Evolutionary conservation across 1,140 invertebrate species (phyloP), one percentile per base, ranked within the genome.

Genomic region (Bombus consobrinus): DNA sequence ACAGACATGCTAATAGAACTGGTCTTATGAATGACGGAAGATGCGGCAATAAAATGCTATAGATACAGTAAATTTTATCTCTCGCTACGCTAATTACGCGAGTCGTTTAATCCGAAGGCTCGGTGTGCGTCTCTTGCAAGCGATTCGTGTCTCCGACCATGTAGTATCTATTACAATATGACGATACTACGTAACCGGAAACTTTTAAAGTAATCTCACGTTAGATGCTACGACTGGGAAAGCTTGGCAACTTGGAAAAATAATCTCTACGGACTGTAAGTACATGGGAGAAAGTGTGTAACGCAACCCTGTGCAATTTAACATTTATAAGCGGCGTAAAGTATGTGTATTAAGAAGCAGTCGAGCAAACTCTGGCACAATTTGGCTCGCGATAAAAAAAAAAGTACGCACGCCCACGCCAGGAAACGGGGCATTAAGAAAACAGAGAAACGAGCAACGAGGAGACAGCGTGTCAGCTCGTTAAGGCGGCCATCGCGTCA

Each of bases 391-490:
- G 18, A 77, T 57, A 64, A 34, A 64, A 18, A 28, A 39, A 39
- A 71, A 28, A 34, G 0, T 6, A 41, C 39, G 10, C 43, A 15
- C 25, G 41, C 15, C 18, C n/a, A 76, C 34, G 57, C 6, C 47
- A 28, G 74, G 41, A 34, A 39, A 47, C 22, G 6, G 4, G 32
- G 15, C 37, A 32, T 86, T 13, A 3, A 73, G 37, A 47, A 79
- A 86, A 69, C 41, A 18, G 9, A 66, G 32, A 68, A 72, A 86
- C n/a, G 59, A 74, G n/a, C 59, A n/a, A 22, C 57, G 53, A 86
- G 53, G 18, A 41, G 66, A n/a, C 53, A 47, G 18, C 34, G n/a
- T 28, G 15, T 10, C 6, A 37, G n/a, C 74, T 57, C 69, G 37
- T 15, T 59, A 76, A 68, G 34, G 9, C 37, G 34, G 0, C 57